These are phyloP conservation scores for Watsonalla cultraria DNA, from an alignment of 2,888 invertebrate species.

Conservation along the genomic window DNA sequence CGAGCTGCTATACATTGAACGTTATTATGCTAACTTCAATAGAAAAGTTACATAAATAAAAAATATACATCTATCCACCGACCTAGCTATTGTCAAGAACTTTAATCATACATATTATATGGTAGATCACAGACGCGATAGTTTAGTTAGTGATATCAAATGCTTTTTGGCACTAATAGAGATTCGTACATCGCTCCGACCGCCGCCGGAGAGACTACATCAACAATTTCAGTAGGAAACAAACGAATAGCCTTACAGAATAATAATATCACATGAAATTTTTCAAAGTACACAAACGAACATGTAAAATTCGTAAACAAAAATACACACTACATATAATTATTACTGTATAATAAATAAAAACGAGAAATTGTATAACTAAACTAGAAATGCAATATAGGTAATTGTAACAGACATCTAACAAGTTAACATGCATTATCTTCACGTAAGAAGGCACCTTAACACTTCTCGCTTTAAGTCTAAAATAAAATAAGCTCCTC, in stretches of 20 bases:
- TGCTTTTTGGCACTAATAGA: constrained; percentile 71
- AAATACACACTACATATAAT: constrained; percentile 68
- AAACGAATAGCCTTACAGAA: constrained; percentile 63
- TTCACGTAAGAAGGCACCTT: constrained; percentile 61
- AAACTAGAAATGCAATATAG: constrained; percentile 75
- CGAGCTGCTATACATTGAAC: constrained; percentile 49
- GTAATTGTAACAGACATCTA: constrained; percentile 57
- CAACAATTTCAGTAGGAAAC: constrained; percentile 47
- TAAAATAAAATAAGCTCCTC: constrained; percentile 21
- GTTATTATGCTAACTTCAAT: constrained; percentile 65
- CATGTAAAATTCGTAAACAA: constrained; percentile 65
- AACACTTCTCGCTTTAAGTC: constrained; percentile 36
- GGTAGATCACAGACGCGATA: constrained; percentile 61
- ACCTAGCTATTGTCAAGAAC: constrained; percentile 55
- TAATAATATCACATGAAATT: constrained; percentile 72
- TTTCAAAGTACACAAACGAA: constrained; percentile 68
- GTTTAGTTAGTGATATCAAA: constrained; percentile 48
- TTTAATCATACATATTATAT: constrained; percentile 46
- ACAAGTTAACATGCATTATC: constrained; percentile 65
- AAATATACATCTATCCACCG: constrained; percentile 57
- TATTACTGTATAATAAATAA: constrained; percentile 63
- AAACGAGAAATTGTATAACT: constrained; percentile 70
- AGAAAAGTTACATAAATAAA: constrained; percentile 67
- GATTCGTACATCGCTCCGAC: constrained; percentile 40
- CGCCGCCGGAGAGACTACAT: constrained; percentile 54